Evolutionary conservation across 2,113 vertebrate genomes (phyloP).

Genomic region (Neotragus moschatus): DNA sequence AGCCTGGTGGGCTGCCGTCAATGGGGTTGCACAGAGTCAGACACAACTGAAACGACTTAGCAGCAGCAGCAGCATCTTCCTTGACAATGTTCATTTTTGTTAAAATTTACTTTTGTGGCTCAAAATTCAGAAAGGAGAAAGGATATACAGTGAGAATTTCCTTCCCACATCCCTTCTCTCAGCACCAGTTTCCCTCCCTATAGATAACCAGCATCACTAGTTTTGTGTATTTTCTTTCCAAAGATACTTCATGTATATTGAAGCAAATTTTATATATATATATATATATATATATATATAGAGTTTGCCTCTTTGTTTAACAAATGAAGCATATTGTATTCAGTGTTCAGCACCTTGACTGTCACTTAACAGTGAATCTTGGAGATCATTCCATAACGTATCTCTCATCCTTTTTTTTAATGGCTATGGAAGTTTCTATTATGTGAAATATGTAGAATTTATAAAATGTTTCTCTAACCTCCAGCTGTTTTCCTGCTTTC

Average conservation of each 20-base stretch:
- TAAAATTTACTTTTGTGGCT: neutral
- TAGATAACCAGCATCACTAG: neutral
- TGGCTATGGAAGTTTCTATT: neutral
- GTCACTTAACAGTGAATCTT: neutral
- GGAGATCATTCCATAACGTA: neutral
- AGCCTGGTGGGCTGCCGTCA: neutral
- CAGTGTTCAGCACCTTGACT: neutral
- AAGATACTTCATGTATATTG: neutral
- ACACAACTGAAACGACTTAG: neutral
- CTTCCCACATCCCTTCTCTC: neutral
- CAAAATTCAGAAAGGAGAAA: neutral
- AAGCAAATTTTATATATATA: neutral
- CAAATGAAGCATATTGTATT: neutral
- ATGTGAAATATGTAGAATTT: neutral
- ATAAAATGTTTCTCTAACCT: neutral
- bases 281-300: neutral
- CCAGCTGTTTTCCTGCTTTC: slow-evolving; percentile 2
- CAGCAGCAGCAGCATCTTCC: neutral
- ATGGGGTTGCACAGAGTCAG: neutral
- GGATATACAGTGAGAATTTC: neutral
- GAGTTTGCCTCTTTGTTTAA: neutral
- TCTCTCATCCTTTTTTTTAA: neutral
- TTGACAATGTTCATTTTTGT: slow-evolving; percentile 25
- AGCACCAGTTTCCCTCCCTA: neutral
- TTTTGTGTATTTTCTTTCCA: neutral